Percentiles rank a stretch among this genome's conserved stretches.
Evolutionary conservation across 2,888 invertebrate species (phyloP).

Genomic region (Gortyna flavago): DNA sequence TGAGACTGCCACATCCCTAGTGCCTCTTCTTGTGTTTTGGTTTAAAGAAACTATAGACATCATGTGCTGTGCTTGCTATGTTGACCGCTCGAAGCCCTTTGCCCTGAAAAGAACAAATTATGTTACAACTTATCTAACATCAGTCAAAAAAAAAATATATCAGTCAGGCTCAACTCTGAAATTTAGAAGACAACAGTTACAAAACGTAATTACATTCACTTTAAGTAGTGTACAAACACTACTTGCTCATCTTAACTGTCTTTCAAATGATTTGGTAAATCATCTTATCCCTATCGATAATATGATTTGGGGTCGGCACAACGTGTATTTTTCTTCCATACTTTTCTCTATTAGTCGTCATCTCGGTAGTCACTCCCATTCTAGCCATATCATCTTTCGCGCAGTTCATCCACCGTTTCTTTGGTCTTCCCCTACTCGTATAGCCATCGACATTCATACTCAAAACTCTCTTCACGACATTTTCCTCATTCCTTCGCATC

Average conservation of each 20-base stretch:
- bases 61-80: conserved; percentile 76
- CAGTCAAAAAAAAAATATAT: no score
- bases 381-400: not conserved
- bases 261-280: not conserved
- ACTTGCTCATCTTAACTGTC: not conserved
- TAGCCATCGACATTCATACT: not conserved
- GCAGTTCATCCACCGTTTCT: no score
- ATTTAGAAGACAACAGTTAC: not conserved
- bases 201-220: not conserved
- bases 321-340: not conserved
- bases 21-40: conserved; percentile 68
- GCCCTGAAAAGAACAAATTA: conserved; percentile 69
- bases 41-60: conserved; percentile 70
- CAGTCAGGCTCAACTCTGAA: not conserved
- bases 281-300: not conserved
- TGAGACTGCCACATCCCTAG: conserved; percentile 26
- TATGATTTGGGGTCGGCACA: not conserved
- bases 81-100: conserved; percentile 75
- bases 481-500: not conserved
- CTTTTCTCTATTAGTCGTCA: no score
- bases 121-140: not conserved
- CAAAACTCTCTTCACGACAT: not conserved
- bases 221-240: not conserved
- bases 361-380: not conserved
- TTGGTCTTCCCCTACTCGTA: not conserved